Evolutionary conservation across 2,888 invertebrate genomes (phyloP).

Genomic region (Tipula unca): DNA sequence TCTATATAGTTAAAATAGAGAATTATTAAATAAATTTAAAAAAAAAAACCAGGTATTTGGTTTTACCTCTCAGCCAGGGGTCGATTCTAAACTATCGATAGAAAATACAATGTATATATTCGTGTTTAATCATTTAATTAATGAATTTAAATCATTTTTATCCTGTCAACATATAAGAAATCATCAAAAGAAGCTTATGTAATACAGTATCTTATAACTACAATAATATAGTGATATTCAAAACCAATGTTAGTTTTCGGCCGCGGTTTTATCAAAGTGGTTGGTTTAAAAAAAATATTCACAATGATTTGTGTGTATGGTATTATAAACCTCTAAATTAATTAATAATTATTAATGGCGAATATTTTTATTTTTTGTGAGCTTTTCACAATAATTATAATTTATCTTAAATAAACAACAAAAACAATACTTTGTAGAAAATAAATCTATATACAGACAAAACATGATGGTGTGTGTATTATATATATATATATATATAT

Average conservation of each 20-base stretch:
- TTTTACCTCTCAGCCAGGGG: background rate
- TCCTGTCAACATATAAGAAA: background rate
- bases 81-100: background rate
- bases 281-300: background rate
- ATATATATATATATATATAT: background rate
- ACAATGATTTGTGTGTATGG: background rate
- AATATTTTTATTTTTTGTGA: background rate
- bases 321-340: background rate
- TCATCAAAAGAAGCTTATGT: background rate
- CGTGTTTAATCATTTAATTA: conserved; percentile 8
- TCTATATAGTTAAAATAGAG: background rate
- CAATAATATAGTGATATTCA: background rate
- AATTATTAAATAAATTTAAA: background rate
- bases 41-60: background rate
- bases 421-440: background rate
- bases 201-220: background rate
- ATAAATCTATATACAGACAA: background rate
- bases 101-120: background rate
- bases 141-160: background rate
- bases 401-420: too few species aligned
- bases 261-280: background rate
- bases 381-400: background rate
- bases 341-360: background rate
- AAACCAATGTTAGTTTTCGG: background rate
- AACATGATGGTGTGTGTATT: background rate